Base-by-base conservation (phyloP, 2,113 vertebrate genomes). In the Atherinomorus stipes region DNA sequence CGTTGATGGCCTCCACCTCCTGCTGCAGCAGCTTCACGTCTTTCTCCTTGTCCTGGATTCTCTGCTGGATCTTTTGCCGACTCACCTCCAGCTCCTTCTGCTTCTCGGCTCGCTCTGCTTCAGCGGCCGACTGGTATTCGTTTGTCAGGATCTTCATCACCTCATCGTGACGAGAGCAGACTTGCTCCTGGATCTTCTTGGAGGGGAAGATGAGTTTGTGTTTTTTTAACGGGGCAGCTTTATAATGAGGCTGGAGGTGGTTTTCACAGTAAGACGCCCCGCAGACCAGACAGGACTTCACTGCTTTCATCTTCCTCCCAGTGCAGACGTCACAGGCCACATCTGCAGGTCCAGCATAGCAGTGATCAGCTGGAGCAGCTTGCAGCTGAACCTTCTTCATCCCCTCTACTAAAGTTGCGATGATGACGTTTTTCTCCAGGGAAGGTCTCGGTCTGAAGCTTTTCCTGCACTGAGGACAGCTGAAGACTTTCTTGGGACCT, bases 1-100 rank as follows among this genome's bases (percentile, higher is more conserved):
- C n/a, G n/a, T n/a, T n/a, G n/a, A n/a, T n/a, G n/a, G 23, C 9
- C 49, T 65, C 63, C 63, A 52, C 31, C 49, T 65, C 63, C 49
- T 65, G 31, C 2, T 65, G 49, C 18, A 65, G 34, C 47, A 25
- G 34, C 49, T 42, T n/a, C 50, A 53, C 22, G 2, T 54, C 64
- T 26, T 42, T 28, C 2, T 66, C 50, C 28, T 4, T 15, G 22
- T 42, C 22, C 50, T 66, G 34, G 50, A 66, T 66, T 42, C 22
- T 54, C 64, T 54, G 22, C 23, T 62, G 60, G 60, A 66, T 53
- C 42, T 66, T 21, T 28, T 42, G 22, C n/a, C 10, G 34, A n/a
- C 9, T 66, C 50, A 2, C 50, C 50, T 53, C 15, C 9, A 66
- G 64, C 22, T 66, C 23, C 22, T 34, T 34, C 31, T 34, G 31